A percentile compares a stretch with the other conserved stretches of the same genome.
Conservation (phyloP, 1,140 invertebrate genomes). For the Drosophila sucinea region DNA sequence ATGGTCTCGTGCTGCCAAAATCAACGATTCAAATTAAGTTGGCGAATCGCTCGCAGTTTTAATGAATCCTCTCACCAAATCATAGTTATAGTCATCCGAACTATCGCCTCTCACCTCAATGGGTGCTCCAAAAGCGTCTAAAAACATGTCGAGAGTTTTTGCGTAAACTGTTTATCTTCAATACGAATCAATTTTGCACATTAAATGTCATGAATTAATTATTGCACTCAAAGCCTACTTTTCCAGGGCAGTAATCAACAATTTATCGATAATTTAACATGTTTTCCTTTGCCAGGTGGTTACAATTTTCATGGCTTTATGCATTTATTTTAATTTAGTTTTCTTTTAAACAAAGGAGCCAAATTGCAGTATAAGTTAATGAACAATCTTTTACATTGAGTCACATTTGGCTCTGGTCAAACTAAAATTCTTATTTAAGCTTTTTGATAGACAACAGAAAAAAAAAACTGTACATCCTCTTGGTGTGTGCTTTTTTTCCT, state of each 20-base stretch:
- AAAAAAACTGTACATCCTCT: too few species aligned
- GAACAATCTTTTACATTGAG: too few species aligned
- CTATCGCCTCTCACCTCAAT: constrained; percentile 56
- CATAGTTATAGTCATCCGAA: constrained; percentile 40
- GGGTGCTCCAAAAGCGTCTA: constrained; percentile 47
- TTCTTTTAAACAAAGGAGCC: too few species aligned
- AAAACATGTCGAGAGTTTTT: constrained; percentile 40
- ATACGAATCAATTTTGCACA: constrained; percentile 20
- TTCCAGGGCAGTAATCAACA: background rate
- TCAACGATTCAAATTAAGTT: background rate
- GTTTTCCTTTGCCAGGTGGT: too few species aligned
- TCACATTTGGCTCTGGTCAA: too few species aligned
- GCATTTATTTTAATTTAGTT: too few species aligned
- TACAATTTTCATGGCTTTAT: too few species aligned
- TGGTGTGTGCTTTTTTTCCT: too few species aligned
- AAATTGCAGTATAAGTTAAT: too few species aligned
- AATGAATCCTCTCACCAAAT: constrained; percentile 43
- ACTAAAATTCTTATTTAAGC: too few species aligned
- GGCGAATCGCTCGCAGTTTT: too few species aligned
- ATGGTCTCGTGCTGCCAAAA: constrained; percentile 43
- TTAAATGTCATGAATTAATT: background rate
- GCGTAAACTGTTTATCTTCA: background rate
- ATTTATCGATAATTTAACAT: background rate
- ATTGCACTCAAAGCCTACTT: background rate
- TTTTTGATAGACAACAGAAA: too few species aligned